Conservation (phyloP, 35 echinoderm and acorn worm species). For the Diadema setosum region DNA sequence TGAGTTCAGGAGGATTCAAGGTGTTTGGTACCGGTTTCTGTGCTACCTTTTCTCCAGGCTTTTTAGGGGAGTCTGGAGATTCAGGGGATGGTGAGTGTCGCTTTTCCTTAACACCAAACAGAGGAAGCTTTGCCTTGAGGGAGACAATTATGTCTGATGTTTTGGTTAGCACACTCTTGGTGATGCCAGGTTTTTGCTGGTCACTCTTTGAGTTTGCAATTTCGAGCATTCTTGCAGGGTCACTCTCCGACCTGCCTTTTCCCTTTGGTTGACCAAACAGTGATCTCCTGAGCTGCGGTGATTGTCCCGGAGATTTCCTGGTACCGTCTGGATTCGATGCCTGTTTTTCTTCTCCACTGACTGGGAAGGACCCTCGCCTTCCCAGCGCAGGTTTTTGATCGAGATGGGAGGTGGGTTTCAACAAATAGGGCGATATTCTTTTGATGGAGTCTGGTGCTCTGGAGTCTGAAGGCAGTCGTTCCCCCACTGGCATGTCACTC, state of each 20-base stretch:
- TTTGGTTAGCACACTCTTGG: not conserved
- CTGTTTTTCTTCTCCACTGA: not conserved
- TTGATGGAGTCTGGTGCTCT: not conserved
- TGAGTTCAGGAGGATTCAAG: not conserved
- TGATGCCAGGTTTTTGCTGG: not conserved
- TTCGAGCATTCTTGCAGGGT: not conserved
- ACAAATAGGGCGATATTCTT: not conserved
- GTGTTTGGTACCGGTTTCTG: not conserved
- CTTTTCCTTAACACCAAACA: not conserved
- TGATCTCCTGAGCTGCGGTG: not conserved
- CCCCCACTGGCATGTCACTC: constrained; percentile 9
- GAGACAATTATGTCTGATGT: not conserved
- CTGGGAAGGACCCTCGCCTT: not conserved
- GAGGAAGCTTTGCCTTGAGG: not conserved
- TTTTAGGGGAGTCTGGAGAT: not conserved
- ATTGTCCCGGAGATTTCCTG: not conserved
- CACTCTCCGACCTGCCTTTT: constrained; percentile 17
- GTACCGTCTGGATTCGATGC: not conserved
- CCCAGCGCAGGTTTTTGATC: not conserved
- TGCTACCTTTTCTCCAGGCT: not conserved
- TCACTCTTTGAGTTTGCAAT: not conserved
- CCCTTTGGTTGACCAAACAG: not conserved
- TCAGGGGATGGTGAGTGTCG: not conserved
- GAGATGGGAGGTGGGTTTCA: not conserved
- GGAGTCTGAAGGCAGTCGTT: not conserved